Base-by-base conservation (phyloP, 2,113 vertebrate species). In the Petroica traversi region DNA sequence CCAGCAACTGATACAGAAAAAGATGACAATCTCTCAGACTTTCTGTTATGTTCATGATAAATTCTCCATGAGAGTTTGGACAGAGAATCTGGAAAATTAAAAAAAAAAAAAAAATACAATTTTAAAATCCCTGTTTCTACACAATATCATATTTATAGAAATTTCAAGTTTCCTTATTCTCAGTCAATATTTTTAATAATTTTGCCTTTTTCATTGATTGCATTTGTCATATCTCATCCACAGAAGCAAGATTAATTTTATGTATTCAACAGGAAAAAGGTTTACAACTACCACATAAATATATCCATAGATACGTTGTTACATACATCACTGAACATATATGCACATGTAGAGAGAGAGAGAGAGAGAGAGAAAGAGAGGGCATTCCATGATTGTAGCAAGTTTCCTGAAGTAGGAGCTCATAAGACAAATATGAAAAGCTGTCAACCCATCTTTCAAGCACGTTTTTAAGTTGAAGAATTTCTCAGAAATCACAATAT, bases 181-280 rank as follows among this genome's bases (percentile, higher is more conserved):
- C 22, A 79, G 38, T 1, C 3, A 31, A 25, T 59, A 36, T 48
- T 73, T 66, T 89, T 29, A 46, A 24, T 15, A 48, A 22, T 36
- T 48, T 48, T 64, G 1, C 9, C 31, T 88, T 88, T 63, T 19
- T 82, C 4, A 51, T 26, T 54, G 18, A 49, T 18, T 63, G 25
- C 88, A 58, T 5, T 5, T 80, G 46, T 62, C n/a, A 80, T 29
- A 5, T 46, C 51, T 93, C 74, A 95, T 92, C 33, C 95, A 96
- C 52, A 92, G 58, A 91, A 95, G 54, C 8, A 91, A 96, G 73
- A 85, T 12, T 82, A 24, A 18, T 79, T 94, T 86, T 58, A 89
- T 68, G 51, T 72, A 74, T 86, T 90, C 43, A 55, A 91, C 25
- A 91, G 5, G 33, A 89, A 93, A 79, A 85, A 67, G 3, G 2